These are phyloP conservation scores for Pangasius larnaudii DNA, from an alignment of 2,797 vertebrate genomes.

Conservation along the genomic window DNA sequence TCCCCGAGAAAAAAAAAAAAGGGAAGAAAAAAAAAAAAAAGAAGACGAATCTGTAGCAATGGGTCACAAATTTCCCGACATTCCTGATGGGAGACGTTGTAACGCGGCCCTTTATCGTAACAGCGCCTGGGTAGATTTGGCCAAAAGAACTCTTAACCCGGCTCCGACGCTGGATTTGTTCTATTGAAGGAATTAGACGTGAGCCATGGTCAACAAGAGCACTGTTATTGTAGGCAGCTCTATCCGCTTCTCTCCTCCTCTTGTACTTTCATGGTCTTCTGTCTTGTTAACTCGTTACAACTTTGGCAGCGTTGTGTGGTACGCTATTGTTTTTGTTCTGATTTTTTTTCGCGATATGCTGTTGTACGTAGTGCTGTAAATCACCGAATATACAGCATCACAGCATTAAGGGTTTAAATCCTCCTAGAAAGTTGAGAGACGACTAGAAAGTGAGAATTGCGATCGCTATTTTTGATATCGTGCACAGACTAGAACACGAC, in stretches of 20 bases:
- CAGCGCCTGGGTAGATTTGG: slow-evolving; percentile 36
- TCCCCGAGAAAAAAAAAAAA: slow-evolving; percentile 68
- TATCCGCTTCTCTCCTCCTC: slow-evolving; percentile 29
- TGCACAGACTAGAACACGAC: not conserved
- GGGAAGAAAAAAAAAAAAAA: slow-evolving; percentile 42
- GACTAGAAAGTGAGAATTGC: not conserved
- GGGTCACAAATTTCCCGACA: slow-evolving; percentile 61
- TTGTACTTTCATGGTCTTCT: slow-evolving; percentile 42
- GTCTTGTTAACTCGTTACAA: slow-evolving; percentile 53
- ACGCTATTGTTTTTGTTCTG: slow-evolving; percentile 35
- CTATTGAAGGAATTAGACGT: slow-evolving; percentile 33
- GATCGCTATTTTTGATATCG: not conserved
- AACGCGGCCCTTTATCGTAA: slow-evolving; percentile 51
- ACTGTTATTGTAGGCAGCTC: slow-evolving; percentile 54
- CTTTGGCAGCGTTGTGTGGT: slow-evolving; percentile 34
- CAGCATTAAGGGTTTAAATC: slow-evolving; percentile 17
- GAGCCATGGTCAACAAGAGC: slow-evolving; percentile 52
- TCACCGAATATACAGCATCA: slow-evolving; percentile 13
- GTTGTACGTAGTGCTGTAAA: slow-evolving; percentile 35
- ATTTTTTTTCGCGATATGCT: slow-evolving; percentile 7
- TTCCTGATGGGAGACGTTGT: slow-evolving; percentile 54
- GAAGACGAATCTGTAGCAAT: slow-evolving; percentile 58
- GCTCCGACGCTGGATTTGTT: slow-evolving; percentile 38
- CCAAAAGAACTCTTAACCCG: slow-evolving; percentile 42
- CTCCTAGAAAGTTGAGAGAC: not conserved